Base-by-base conservation (phyloP, 2,113 vertebrate species). In the Dicerorhinus sumatrensis region DNA sequence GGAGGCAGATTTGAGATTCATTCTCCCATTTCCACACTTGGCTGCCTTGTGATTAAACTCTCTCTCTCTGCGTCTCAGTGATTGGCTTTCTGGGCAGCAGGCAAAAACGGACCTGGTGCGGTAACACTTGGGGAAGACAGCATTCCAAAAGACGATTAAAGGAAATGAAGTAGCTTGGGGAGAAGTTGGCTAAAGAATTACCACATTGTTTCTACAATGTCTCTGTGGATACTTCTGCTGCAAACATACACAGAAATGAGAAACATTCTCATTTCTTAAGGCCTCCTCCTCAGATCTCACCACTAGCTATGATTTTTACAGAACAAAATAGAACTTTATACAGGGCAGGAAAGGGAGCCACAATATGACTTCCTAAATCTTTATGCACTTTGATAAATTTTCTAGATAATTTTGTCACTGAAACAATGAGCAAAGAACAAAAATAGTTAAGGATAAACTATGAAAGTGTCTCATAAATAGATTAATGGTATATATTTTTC, bases 401-500 rank as follows among this genome's bases (percentile, higher is more conserved):
- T 54, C 58, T 54, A 12, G 31, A 29, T 39, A 27, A 70, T 92
- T 67, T 27, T 48, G 14, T 42, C 60, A n/a, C 80, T 39, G 25
- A 70, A 76, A 69, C 56, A 33, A 60, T 56, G 67, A 56, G 17
- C 31, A 39, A 69, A 62, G 14, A 42, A 80, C 31, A 81, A n/a
- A 72, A 65, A 20, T 17, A 7, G 27, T 12, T n/a, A 73, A 29
- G 31, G 31, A 76, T 86, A 62, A 42, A 31, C 67, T 62, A 20
- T 70, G 90, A 82, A 39, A 93, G 46, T 7, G 87, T 5, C 14
- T 77, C 81, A 65, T 93, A 90, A 48, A 77, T 31, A 88, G 56
- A 67, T 62, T 16, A 63, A 84, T 79, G 60, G 46, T 4, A 54
- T 51, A 29, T 31, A 36, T 87, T 65, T 89, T 86, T 84, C 36